These are phyloP conservation scores for Benitochromis conjunctus DNA, from an alignment of 2,113 vertebrate genomes.

Conservation along the genomic window DNA sequence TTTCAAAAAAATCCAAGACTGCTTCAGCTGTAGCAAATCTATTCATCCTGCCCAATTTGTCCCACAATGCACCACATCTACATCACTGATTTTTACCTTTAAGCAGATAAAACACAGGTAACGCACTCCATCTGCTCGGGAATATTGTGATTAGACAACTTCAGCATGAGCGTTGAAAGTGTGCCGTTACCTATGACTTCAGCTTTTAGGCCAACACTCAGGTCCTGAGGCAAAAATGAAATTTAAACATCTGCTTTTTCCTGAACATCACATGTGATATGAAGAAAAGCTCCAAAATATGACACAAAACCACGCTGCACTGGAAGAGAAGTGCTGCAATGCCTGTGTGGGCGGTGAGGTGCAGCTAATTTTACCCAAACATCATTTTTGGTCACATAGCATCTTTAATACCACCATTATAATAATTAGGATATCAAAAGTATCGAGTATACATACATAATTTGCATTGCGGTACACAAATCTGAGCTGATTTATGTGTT, in stretches of 20 bases:
- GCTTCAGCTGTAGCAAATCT: neutral
- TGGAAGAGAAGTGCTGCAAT: neutral
- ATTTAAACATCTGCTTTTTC: neutral
- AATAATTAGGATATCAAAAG: conserved; percentile 77
- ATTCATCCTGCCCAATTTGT: neutral
- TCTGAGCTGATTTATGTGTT: conserved; percentile 68
- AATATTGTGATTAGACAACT: neutral
- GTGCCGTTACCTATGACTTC: neutral
- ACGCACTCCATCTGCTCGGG: neutral
- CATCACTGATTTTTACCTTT: neutral
- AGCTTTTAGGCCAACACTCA: neutral
- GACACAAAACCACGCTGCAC: neutral
- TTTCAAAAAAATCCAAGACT: neutral
- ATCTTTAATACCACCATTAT: conserved; percentile 77
- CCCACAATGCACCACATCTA: neutral
- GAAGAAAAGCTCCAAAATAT: neutral
- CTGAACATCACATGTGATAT: neutral
- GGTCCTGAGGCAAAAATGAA: neutral
- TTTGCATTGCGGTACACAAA: conserved; percentile 75
- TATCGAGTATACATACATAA: conserved; percentile 77
- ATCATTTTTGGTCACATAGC: conserved; percentile 70
- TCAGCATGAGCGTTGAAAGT: neutral
- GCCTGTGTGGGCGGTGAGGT: neutral
- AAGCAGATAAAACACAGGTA: neutral
- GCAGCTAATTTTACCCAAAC: conserved; percentile 38